phyloP scores from a whole-genome alignment of 2,797 vertebrate species.

The Sylvia borin region DNA sequence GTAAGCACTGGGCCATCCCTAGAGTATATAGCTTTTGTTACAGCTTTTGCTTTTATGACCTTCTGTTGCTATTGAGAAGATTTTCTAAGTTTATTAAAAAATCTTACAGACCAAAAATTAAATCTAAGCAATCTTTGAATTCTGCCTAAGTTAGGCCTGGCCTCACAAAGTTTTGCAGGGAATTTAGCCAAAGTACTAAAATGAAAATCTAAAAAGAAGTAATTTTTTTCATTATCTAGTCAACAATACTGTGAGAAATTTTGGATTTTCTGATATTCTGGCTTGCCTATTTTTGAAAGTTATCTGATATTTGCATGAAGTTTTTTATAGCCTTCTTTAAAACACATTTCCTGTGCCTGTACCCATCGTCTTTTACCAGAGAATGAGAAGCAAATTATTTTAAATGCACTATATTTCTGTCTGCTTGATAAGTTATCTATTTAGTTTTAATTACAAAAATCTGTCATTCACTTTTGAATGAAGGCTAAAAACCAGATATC shows the following conservation, averaged over 20 bases:
- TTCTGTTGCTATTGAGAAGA: neutral
- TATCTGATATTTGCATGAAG: neutral
- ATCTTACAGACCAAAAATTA: neutral
- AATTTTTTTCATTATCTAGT: neutral
- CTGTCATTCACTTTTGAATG: neutral
- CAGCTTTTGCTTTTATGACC: neutral
- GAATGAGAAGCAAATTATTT: neutral
- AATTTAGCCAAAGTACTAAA: neutral
- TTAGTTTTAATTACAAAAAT: neutral
- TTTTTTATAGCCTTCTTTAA: neutral
- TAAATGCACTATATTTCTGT: neutral
- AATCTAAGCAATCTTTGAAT: neutral
- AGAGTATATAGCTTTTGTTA: neutral
- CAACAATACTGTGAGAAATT: neutral
- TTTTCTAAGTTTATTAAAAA: neutral
- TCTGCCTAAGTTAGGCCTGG: neutral
- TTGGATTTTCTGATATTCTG: neutral
- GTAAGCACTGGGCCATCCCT: neutral
- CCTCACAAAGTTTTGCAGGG: neutral
- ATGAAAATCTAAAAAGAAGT: neutral
- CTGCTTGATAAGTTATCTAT: neutral
- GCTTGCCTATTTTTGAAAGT: neutral
- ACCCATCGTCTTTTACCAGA: neutral
- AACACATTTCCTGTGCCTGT: neutral
- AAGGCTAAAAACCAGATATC: neutral